Base-by-base conservation (phyloP, 2,888 invertebrate species). In the Spodoptera littoralis region DNA sequence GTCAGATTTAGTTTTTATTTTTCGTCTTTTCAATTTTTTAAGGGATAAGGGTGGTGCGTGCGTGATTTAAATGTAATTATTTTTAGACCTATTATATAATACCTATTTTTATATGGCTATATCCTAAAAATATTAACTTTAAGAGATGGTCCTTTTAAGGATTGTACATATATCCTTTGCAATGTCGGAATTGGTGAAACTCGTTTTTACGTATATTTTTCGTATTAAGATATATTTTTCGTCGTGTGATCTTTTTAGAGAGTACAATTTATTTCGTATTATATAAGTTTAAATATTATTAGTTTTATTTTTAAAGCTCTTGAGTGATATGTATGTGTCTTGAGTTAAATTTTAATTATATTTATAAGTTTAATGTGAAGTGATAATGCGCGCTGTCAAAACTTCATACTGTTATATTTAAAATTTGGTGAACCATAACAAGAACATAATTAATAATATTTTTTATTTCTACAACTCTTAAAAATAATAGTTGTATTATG, bases 101-200 rank as follows among this genome's bases (percentile, higher is more conserved):
- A 24, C 24, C 36, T 36, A 73, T 79, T 77, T 79, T 79, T 73
- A 70, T 76, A 81, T 77, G 77, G 77, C 81, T 81, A 53, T 77
- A 75, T 81, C 68, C 81, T 79, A 79, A 81, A 79, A 81, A 79
- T 70, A 76, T 71, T 76, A 76, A 60, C 46, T 36, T 47, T 74
- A 78, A 64, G 70, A 58, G 50, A 57, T 58, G 46, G 51, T 58
- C 74, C 76, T 72, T 67, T 42, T 58, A 43, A 66, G 72, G 70
- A 64, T 42, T 69, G 59, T 79, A 69, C 70, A 80, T 63, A 64
- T 66, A 71, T 68, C 60, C 60, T 77, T 79, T 80, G 80, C 80
- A 80, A 77, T 77, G 80, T 76, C 48, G 80, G 79, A 80, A 80
- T 79, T 80, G 80, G 73, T 79, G 73, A 69, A 58, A 50, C 60